Conservation (phyloP, 2,888 invertebrate genomes). For the Polyploca ridens region DNA sequence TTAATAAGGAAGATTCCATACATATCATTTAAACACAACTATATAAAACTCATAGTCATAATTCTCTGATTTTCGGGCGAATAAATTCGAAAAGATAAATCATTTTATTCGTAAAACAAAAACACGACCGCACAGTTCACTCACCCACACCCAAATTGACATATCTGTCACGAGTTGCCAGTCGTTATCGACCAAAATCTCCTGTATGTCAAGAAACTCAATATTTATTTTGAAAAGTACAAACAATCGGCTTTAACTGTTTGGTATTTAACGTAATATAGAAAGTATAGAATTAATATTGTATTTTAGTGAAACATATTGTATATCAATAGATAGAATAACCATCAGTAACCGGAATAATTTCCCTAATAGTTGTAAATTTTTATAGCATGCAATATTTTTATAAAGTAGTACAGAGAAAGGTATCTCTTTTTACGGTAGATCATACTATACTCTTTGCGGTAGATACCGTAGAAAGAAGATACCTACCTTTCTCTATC, state of each 20-base stretch:
- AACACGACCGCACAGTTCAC: conserved; percentile 57
- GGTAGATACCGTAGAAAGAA: too few relatives aligned
- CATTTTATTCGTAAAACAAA: conserved; percentile 60
- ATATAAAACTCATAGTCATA: conserved; percentile 45
- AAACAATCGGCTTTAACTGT: not conserved
- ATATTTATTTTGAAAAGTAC: not conserved
- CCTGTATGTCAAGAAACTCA: too few relatives aligned
- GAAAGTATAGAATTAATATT: too few relatives aligned
- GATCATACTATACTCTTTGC: too few relatives aligned
- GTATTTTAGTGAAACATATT: too few relatives aligned
- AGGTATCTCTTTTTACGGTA: not conserved
- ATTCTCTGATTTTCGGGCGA: conserved; percentile 42
- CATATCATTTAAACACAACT: conserved; percentile 53
- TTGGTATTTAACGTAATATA: not conserved
- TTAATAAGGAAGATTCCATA: conserved; percentile 34
- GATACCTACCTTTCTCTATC: too few relatives aligned
- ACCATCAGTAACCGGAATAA: not conserved
- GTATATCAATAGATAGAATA: not conserved
- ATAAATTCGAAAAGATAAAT: conserved; percentile 51
- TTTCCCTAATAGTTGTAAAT: not conserved
- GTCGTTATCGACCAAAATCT: conserved; percentile 11
- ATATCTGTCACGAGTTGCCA: conserved; percentile 25
- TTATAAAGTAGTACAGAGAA: not conserved
- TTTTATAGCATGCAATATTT: not conserved
- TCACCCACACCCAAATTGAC: conserved; percentile 47